Evolutionary conservation across 1,140 invertebrate genomes (phyloP).

Genomic region (Spodoptera litura): DNA sequence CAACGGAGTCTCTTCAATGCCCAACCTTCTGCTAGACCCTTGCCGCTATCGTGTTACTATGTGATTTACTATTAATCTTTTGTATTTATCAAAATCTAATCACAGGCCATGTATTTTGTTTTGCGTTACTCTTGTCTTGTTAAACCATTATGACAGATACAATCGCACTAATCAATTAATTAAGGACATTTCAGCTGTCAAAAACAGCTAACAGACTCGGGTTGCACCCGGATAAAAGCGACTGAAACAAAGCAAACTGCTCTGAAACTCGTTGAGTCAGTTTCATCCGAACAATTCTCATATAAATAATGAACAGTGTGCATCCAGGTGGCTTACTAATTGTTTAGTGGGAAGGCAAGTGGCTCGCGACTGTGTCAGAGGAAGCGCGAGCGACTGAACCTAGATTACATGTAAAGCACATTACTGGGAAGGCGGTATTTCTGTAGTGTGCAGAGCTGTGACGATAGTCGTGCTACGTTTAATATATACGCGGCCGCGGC

Average conservation of each 20-base stretch:
- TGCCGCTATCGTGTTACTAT: slow-evolving; percentile 29
- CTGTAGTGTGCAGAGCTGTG: slow-evolving; percentile 58
- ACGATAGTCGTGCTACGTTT: slow-evolving; percentile 60
- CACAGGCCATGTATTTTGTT: slow-evolving; percentile 4
- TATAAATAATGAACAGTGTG: not conserved
- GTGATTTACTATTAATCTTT: slow-evolving; percentile 9
- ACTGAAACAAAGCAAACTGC: not conserved
- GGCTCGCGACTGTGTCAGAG: slow-evolving; percentile 45
- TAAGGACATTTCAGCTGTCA: slow-evolving; percentile 1
- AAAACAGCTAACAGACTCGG: not conserved
- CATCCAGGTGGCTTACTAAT: slow-evolving; percentile 18
- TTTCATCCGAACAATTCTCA: slow-evolving; percentile 9
- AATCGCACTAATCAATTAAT: slow-evolving; percentile 21
- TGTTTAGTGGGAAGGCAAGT: slow-evolving; percentile 29
- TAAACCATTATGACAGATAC: slow-evolving; percentile 7
- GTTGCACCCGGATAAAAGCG: slow-evolving; percentile 32
- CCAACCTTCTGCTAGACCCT: not conserved
- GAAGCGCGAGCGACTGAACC: slow-evolving; percentile 55
- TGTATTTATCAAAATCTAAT: slow-evolving; percentile 2
- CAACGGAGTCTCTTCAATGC: not conserved
- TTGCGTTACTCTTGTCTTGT: slow-evolving; percentile 8
- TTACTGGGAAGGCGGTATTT: slow-evolving; percentile 75
- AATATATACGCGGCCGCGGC: slow-evolving; percentile 60
- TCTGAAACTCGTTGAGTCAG: slow-evolving; percentile 4
- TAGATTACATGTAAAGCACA: slow-evolving; percentile 59